These are phyloP conservation scores for Dallia pectoralis DNA, from an alignment of 2,797 vertebrate genomes.

Conservation along the genomic window DNA sequence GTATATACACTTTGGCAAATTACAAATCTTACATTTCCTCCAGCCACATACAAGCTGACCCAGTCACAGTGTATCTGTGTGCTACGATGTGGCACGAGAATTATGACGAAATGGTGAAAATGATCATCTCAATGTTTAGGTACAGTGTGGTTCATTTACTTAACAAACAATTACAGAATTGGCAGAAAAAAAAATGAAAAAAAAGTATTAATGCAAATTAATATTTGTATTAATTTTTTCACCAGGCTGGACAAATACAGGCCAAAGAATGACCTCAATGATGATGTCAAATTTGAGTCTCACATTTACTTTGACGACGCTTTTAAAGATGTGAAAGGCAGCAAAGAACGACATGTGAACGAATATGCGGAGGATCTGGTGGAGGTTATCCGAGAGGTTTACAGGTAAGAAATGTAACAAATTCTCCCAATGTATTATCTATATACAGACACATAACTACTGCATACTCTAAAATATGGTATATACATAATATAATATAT, in stretches of 20 bases:
- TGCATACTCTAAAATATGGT: too few species aligned
- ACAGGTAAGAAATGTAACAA: conserved; percentile 44
- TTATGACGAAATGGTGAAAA: conserved; percentile 67
- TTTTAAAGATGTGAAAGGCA: conserved; percentile 38
- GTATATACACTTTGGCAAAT: not conserved
- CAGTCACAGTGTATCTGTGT: conserved; percentile 52
- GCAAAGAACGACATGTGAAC: conserved; percentile 48
- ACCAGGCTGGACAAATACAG: conserved; percentile 68
- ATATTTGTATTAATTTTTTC: not conserved
- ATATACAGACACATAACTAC: not conserved
- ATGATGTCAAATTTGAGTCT: conserved; percentile 63
- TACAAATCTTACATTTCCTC: conserved; percentile 1
- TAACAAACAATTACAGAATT: not conserved
- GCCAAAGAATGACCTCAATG: conserved; percentile 30
- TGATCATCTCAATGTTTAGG: conserved; percentile 70
- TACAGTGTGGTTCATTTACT: conserved; percentile 23
- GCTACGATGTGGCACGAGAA: conserved; percentile 74
- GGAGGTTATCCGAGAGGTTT: conserved; percentile 56
- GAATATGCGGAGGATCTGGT: conserved; percentile 58
- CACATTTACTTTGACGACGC: conserved; percentile 74
- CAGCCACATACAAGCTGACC: conserved; percentile 10
- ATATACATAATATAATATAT: too few species aligned
- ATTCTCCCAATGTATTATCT: not conserved
- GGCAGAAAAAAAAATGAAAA: not conserved
- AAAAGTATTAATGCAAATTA: not conserved